Base-by-base conservation (phyloP, 2,888 invertebrate genomes). In the Spatulosminthurus flaviceps region DNA sequence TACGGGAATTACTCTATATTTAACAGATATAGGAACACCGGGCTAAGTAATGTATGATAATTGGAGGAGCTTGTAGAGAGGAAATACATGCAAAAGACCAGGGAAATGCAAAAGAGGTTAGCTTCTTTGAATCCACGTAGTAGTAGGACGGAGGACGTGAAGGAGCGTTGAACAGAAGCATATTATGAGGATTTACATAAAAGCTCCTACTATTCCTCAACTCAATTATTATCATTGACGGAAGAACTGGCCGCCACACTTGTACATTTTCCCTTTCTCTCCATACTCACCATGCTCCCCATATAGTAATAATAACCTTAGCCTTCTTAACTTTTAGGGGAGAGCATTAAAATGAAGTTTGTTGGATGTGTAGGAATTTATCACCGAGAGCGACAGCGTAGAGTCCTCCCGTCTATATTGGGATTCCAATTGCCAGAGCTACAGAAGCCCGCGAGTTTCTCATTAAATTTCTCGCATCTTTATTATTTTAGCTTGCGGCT, bases 161-260 rank as follows among this genome's bases (percentile, higher is more conserved):
- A 34, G 34, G 34, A 34, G 34, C 41, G 41, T 41, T 41, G 41
- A 41, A 13, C 13, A 13, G 2, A 51, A n/a, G 51, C 51, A 51
- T 51, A 51, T 51, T 51, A 51, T 51, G 9, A 51, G 51, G 9
- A 51, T 51, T 51, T 51, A n/a, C 51, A 51, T 51, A 51, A 11
- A n/a, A 51, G 16, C 9, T 19, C n/a, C 51, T 2, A 19, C 51
- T 19, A 13, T 51, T 51, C n/a, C 51, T 19, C 16, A 16, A 51
- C 51, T 51, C 51, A 51, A 51, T 51, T 51, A 51, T 51, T 51
- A 51, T n/a, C 51, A 51, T 51, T 51, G 51, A 51, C 51, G 51
- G 9, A 4, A 51, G 16, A 16, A 51, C 41, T 41, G 41, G 13
- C 34, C 51, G 51, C n/a, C 16, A 19, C 9, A 41, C 19, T 51